Conservation (phyloP, 1,140 invertebrate genomes). For the Pseudomyrmex flavicornis region DNA sequence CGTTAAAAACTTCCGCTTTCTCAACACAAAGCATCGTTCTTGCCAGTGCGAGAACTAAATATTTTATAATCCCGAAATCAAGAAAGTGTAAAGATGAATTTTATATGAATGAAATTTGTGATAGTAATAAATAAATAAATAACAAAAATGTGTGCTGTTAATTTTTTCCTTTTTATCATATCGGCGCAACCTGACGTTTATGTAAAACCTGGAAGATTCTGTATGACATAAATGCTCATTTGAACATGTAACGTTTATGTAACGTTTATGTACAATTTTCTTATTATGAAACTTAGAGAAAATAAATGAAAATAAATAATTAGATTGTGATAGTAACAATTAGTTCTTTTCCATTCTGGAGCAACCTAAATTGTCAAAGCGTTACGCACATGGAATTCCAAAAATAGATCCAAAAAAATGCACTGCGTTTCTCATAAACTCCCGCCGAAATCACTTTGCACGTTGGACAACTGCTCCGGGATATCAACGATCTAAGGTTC, state of each 20-base stretch:
- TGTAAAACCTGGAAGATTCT: neutral
- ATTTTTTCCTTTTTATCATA: too few relatives aligned
- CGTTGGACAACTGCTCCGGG: neutral
- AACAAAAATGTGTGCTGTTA: too few relatives aligned
- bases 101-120: too few relatives aligned
- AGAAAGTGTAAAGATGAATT: too few relatives aligned
- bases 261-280: neutral
- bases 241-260: neutral
- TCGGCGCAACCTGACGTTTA: too few relatives aligned
- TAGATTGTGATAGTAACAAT: too few relatives aligned
- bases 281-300: neutral
- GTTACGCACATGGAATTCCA: neutral
- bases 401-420: neutral
- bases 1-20: conserved; percentile 1
- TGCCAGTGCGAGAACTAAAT: neutral
- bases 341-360: neutral
- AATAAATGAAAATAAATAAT: too few relatives aligned
- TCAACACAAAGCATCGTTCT: neutral
- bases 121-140: too few relatives aligned
- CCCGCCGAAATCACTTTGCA: conserved; percentile 13
- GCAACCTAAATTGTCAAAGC: conserved; percentile 8
- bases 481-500: neutral
- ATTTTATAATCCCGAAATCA: conserved; percentile 2
- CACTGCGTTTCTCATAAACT: neutral
- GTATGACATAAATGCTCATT: neutral